Evolutionary conservation across 2,113 vertebrate genomes (phyloP).

Genomic region (Ailurus styani): DNA sequence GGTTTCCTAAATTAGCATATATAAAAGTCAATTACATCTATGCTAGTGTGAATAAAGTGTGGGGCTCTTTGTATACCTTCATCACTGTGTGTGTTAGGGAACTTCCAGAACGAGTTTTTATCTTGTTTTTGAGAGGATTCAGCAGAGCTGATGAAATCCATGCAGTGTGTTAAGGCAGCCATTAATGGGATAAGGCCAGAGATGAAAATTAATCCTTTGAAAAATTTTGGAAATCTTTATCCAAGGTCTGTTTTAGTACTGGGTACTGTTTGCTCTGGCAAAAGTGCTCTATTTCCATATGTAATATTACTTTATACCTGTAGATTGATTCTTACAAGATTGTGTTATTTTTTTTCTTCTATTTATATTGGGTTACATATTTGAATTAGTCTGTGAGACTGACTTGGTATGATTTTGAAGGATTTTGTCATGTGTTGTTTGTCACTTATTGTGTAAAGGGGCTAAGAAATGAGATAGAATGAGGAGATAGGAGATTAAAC

Average conservation of each 20-base stretch:
- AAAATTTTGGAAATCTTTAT: neutral
- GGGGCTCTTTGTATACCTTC: neutral
- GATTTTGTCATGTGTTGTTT: neutral
- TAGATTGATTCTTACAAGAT: neutral
- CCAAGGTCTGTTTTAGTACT: neutral
- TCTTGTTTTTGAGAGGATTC: neutral
- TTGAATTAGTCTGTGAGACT: neutral
- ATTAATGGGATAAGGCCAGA: neutral
- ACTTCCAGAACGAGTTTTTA: neutral
- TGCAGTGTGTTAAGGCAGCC: neutral
- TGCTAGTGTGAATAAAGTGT: neutral
- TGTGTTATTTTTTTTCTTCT: neutral
- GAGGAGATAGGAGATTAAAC: neutral
- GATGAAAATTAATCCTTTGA: neutral
- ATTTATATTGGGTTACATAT: neutral
- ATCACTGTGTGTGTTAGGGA: neutral
- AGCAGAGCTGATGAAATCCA: neutral
- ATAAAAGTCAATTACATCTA: neutral
- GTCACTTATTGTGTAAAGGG: neutral
- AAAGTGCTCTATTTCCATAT: neutral
- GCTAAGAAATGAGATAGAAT: neutral
- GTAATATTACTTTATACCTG: neutral
- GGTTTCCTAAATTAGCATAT: neutral
- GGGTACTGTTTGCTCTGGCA: neutral
- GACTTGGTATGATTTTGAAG: neutral